These are phyloP conservation scores for Nesoenas mayeri DNA, from an alignment of 2,113 vertebrate species.

Conservation along the genomic window DNA sequence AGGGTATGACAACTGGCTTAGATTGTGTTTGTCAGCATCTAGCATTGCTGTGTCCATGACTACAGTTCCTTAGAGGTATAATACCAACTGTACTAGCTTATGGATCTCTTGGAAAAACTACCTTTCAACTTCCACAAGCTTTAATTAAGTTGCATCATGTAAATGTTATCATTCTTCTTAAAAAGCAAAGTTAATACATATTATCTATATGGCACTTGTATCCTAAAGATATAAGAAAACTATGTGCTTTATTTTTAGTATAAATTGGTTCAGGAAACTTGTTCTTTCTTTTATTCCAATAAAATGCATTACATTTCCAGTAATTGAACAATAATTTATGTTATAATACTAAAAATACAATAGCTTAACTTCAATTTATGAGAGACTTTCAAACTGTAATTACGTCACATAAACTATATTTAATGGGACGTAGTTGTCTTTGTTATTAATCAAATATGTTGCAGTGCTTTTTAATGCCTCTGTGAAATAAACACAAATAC, in stretches of 20 bases:
- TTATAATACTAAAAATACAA: background rate
- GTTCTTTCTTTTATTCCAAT: background rate
- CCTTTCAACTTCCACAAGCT: rapidly evolving
- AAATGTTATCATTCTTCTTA: background rate
- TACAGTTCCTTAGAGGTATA: background rate
- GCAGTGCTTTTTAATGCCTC: background rate
- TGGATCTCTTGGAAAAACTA: background rate
- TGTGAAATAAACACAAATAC: background rate
- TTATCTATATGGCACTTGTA: background rate
- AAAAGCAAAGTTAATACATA: background rate
- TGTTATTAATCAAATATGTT: background rate
- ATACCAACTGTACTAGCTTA: background rate
- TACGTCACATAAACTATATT: background rate
- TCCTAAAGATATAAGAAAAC: background rate
- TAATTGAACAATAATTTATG: background rate
- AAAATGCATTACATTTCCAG: background rate
- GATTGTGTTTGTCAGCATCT: background rate
- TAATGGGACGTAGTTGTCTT: background rate
- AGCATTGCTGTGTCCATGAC: background rate
- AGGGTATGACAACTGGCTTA: background rate
- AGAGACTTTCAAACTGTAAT: background rate
- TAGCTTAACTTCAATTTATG: background rate
- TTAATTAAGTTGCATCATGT: background rate
- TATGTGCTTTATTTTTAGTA: background rate
- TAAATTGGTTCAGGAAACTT: background rate